phyloP scores from a whole-genome alignment of 2,888 invertebrate species.

The Drosophila tanythrix region DNA sequence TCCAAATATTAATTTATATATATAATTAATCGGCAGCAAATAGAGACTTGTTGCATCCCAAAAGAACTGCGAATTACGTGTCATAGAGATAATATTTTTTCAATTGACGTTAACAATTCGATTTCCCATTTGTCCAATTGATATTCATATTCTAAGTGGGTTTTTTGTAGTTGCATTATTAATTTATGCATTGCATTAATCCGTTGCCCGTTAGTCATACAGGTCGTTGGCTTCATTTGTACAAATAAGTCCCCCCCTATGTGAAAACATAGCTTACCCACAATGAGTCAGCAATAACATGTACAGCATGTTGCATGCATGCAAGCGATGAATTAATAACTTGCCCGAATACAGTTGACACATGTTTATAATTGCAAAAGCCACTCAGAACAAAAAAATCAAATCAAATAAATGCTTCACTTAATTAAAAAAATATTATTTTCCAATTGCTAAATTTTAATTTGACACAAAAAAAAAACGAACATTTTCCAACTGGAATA shows the following conservation, averaged over 20 bases:
- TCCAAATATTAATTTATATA: slow-evolving; percentile 13
- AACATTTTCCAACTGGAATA: not conserved
- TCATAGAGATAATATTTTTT: not conserved
- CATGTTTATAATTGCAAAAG: not conserved
- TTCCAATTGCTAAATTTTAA: not conserved
- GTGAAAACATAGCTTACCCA: not conserved
- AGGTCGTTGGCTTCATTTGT: slow-evolving; percentile 19
- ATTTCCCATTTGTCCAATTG: not conserved
- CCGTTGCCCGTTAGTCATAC: slow-evolving; percentile 24
- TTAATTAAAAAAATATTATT: not conserved
- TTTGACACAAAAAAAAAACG: not conserved
- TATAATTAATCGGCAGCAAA: not conserved
- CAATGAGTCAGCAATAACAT: slow-evolving; percentile 22
- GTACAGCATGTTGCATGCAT: not conserved
- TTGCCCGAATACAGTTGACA: not conserved
- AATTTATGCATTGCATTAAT: slow-evolving; percentile 14
- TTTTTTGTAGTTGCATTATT: slow-evolving; percentile 1
- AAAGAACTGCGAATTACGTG: not conserved
- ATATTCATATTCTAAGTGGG: slow-evolving; percentile 6
- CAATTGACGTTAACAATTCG: not conserved
- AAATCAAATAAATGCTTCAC: not conserved
- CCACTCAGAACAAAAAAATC: not conserved
- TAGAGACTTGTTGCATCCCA: no score
- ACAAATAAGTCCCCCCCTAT: not conserved
- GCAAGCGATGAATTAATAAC: not conserved